Evolutionary conservation across 2,797 vertebrate species (phyloP), one percentile per base, ranked within the genome.

Genomic region (Takifugu ocellatus): DNA sequence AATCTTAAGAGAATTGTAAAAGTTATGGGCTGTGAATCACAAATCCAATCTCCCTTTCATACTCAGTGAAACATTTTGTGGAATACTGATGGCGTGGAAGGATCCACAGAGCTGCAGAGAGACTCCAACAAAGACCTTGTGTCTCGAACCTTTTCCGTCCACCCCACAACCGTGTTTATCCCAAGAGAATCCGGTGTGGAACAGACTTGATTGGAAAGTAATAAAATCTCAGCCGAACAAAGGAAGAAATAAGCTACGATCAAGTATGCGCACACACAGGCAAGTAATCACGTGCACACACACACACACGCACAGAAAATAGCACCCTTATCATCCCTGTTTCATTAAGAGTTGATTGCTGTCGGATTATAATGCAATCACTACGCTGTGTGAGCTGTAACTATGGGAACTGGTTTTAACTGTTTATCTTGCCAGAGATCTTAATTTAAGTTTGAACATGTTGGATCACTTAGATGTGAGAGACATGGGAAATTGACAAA

Each of bases 361-460:
- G 92, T 92, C 91, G 95, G 97, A 98, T 99, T 99, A 99, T 98
- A 99, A 98, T 96, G 96, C 95, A 99, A 98, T 98, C 96, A 98
- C 93, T 92, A 94, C 92, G 93, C 95, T 94, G 95, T 96, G 96
- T 96, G 95, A 98, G 94, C 93, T 91, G 96, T 98, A 96, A 94
- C 97, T 95, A 99, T 98, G 96, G 97, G 94, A 98, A 99, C 97
- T 92, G 94, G 93, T 96, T 96, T 96, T 97, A 97, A 97, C 95
- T 97, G 94, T 96, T 97, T 98, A 99, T 99, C 97, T 96, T 93
- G 92, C 94, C 92, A 91, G 95, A 94, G 94, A 99, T 99, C 97
- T 98, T 99, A 98, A 99, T 98, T 98, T 98, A 97, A 97, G 94
- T 99, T 96, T 95, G 97, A 98, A 96, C 95, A 99, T 95, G 98